These are phyloP conservation scores for Berghia stephanieae DNA, from an alignment of 1,140 invertebrate genomes.

Conservation along the genomic window DNA sequence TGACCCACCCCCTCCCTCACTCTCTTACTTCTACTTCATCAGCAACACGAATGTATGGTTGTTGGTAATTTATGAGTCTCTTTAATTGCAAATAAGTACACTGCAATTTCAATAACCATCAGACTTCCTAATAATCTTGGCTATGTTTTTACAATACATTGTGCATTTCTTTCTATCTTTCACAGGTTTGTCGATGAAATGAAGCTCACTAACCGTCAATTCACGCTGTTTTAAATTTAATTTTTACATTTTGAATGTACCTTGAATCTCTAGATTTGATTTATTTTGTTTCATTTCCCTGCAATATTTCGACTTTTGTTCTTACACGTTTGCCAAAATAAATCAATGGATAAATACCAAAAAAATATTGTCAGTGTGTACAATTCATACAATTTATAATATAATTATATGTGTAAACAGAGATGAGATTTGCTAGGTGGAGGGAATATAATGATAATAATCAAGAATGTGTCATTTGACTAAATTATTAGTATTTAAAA, in stretches of 20 bases:
- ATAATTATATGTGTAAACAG: not conserved
- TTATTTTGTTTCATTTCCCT: too few relatives aligned
- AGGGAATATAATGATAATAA: not conserved
- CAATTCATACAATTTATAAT: not conserved
- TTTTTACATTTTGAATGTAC: too few relatives aligned
- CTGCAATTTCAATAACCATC: too few relatives aligned
- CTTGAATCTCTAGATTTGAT: too few relatives aligned
- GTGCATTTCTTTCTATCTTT: constrained; percentile 36
- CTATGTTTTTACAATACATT: constrained; percentile 15
- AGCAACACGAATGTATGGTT: too few relatives aligned
- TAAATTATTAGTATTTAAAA: constrained; percentile 8
- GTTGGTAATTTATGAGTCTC: too few relatives aligned
- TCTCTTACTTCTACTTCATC: too few relatives aligned
- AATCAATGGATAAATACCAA: not conserved
- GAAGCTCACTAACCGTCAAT: constrained; percentile 59
- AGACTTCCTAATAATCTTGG: too few relatives aligned
- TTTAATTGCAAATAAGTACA: too few relatives aligned
- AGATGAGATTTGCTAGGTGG: not conserved
- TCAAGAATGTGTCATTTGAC: not conserved
- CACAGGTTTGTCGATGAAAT: constrained; percentile 64
- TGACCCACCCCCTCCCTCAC: too few relatives aligned
- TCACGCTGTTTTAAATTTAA: constrained; percentile 55
- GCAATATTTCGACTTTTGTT: too few relatives aligned
- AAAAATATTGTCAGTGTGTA: not conserved
- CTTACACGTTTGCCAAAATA: not conserved